Conservation (phyloP, 2,797 vertebrate species). For the Discoglossus pictus region DNA sequence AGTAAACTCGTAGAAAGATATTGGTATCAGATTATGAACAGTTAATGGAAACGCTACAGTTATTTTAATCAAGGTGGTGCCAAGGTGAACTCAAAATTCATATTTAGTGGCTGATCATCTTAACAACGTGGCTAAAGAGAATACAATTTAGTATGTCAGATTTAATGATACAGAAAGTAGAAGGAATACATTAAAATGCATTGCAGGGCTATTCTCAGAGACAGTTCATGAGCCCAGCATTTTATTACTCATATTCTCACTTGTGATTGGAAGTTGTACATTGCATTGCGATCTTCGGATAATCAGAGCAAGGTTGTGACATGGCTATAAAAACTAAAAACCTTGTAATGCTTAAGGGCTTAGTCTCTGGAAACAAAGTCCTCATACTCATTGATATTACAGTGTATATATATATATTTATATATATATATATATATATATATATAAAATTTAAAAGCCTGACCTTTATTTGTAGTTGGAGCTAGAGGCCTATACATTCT, state of each 20-base stretch:
- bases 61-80: slow-evolving; percentile 63
- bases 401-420: slow-evolving; percentile 35
- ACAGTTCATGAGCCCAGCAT: slow-evolving; percentile 60
- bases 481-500: no score
- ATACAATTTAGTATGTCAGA: slow-evolving; percentile 64
- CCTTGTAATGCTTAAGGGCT: slow-evolving; percentile 44
- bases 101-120: slow-evolving; percentile 66
- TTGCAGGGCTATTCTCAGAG: slow-evolving; percentile 47
- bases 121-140: slow-evolving; percentile 60
- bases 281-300: slow-evolving; percentile 54
- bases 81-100: slow-evolving; percentile 66
- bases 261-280: slow-evolving; percentile 54
- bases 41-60: slow-evolving; percentile 65
- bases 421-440: no score
- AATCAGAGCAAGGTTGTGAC: slow-evolving; percentile 58
- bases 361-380: slow-evolving; percentile 15
- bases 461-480: no score
- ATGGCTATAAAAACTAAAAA: slow-evolving; percentile 56
- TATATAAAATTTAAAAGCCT: no score
- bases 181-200: slow-evolving; percentile 62
- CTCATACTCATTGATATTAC: neutral
- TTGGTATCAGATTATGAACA: slow-evolving; percentile 58
- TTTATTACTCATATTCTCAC: slow-evolving; percentile 60
- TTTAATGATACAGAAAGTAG: slow-evolving; percentile 64
- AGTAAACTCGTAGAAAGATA: slow-evolving; percentile 53